Conservation (phyloP, 2,113 vertebrate species). For the Rallus limicola region DNA sequence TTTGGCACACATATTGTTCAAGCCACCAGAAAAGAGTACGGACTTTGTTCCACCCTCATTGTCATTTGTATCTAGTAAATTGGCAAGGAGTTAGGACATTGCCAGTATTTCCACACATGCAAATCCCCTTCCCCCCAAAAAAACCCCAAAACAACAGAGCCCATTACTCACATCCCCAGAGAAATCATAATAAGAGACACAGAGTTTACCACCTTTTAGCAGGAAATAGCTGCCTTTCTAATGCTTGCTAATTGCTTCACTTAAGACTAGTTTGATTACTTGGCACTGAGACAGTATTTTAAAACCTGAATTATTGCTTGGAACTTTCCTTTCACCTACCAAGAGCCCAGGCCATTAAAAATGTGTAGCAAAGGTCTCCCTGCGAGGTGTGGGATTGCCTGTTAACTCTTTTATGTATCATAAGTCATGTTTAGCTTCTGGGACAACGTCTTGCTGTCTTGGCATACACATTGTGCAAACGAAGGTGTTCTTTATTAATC, state of each 20-base stretch:
- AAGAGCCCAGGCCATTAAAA: conserved; percentile 50
- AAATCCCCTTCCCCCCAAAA: background rate
- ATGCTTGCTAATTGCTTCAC: conserved; percentile 65
- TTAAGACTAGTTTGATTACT: conserved; percentile 61
- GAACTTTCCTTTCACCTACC: conserved; percentile 64
- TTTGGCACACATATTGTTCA: background rate
- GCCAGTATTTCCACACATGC: background rate
- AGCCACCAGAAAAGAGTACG: conserved; percentile 24
- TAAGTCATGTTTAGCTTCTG: background rate
- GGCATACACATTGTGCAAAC: accelerated
- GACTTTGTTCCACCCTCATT: background rate
- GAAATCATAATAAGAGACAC: conserved; percentile 45
- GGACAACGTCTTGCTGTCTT: background rate
- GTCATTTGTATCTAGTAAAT: background rate
- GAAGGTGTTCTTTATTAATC: background rate
- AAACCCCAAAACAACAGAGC: background rate
- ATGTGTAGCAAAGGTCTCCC: conserved; percentile 46
- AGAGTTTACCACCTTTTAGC: conserved; percentile 48
- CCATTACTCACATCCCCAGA: conserved; percentile 46
- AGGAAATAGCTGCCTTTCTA: conserved; percentile 67
- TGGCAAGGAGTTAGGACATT: background rate
- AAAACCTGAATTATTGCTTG: conserved; percentile 45
- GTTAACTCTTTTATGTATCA: conserved; percentile 9
- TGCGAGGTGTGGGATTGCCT: background rate
- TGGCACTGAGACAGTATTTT: conserved; percentile 42